Percentiles rank a stretch among this genome's conserved stretches.
phyloP scores from a whole-genome alignment of 2,113 vertebrate species.

The Narcine bancroftii region DNA sequence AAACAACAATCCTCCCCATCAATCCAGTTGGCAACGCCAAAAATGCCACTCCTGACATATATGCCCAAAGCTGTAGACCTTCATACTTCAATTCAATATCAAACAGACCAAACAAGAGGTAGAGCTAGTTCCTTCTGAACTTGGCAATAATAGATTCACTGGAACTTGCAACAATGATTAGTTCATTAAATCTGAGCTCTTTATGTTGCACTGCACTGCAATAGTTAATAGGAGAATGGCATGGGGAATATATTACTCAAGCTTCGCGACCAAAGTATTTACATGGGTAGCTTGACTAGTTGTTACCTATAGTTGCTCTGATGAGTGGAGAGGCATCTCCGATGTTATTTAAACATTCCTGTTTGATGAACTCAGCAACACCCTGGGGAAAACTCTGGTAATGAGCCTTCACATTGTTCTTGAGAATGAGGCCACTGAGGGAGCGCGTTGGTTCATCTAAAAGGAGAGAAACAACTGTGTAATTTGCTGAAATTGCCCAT shows the following conservation, averaged over 20 bases:
- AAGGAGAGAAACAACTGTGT: neutral
- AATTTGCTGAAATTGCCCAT: neutral
- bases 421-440: conserved; percentile 86
- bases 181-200: neutral
- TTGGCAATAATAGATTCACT: neutral
- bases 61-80: neutral
- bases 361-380: conserved; percentile 89
- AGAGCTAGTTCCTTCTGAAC: neutral
- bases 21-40: neutral
- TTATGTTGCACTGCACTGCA: neutral
- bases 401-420: conserved; percentile 93
- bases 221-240: neutral
- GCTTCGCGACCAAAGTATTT: too few relatives aligned
- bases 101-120: neutral
- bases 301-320: conserved; percentile 83
- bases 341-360: conserved; percentile 89
- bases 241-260: neutral
- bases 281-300: neutral
- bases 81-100: neutral
- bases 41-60: neutral
- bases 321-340: conserved; percentile 85
- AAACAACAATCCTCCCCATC: neutral
- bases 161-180: neutral
- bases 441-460: conserved; percentile 87
- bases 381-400: conserved; percentile 86